Percentiles rank a stretch among this genome's conserved stretches.
phyloP scores from a whole-genome alignment of 2,888 invertebrate species.

The Notodonta dromedarius region DNA sequence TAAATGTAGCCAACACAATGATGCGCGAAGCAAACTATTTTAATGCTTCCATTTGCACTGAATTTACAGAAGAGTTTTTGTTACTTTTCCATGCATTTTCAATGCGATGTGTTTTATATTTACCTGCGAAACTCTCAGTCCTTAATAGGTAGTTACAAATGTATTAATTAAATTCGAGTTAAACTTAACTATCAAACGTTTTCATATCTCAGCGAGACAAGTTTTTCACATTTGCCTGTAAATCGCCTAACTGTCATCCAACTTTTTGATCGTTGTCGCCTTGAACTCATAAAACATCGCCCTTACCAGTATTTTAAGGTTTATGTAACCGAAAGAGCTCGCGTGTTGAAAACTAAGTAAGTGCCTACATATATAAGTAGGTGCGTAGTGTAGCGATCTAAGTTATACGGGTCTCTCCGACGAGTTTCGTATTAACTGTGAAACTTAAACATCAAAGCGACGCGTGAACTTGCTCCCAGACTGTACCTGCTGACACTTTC shows the following conservation, averaged over 20 bases:
- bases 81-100: background rate
- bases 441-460: conserved; percentile 60
- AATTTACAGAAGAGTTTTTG: background rate
- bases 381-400: conserved; percentile 47
- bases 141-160: background rate
- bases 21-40: background rate
- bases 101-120: background rate
- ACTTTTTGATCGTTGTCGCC: background rate
- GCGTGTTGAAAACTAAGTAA: conserved; percentile 38
- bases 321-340: conserved; percentile 33
- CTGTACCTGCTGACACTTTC: background rate
- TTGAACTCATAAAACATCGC: background rate
- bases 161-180: background rate
- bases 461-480: conserved; percentile 10
- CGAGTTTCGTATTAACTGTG: conserved; percentile 52
- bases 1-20: background rate
- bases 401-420: conserved; percentile 44
- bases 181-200: background rate
- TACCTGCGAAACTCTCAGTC: background rate
- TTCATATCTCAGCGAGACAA: too few species aligned
- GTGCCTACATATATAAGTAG: conserved; percentile 34
- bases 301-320: background rate
- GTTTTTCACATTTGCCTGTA: too few species aligned
- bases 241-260: too few species aligned
- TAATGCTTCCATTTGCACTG: background rate